Base-by-base conservation (phyloP, 2,888 invertebrate genomes). In the Philopedon plagiatum region DNA sequence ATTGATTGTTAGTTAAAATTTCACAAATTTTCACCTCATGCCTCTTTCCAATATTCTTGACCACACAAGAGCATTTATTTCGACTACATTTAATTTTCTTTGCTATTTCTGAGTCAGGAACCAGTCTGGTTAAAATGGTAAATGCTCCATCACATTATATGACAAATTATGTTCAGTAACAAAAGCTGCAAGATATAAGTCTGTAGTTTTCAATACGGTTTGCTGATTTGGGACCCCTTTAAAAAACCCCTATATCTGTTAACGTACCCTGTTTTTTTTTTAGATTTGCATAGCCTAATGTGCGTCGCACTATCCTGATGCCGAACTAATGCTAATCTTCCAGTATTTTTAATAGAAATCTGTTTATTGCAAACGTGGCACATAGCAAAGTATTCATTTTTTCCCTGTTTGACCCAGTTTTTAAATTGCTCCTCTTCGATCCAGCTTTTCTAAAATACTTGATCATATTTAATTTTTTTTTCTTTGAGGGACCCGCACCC, bases 21-120 rank as follows among this genome's bases (percentile, higher is more conserved):
- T 44, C 57, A 51, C 66, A 62, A 34, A 34, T 34, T 34, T 34
- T 9, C 11, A 7, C 34, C 41, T 46, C 26, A 62, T 65, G n/a
- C 46, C 26, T 66, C 29, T 66, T 66, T 41, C 74, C 75, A 26
- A 66, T 74, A 56, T 78, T 76, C 60, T 73, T 76, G 18, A 77
- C 73, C 37, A 78, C 70, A 54, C 57, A 56, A 11, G 76, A 74
- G 29, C 71, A 46, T 72, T 77, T 79, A 23, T 73, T 78, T 34
- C 77, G 73, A 37, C 70, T 63, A 54, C 74, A 77, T 56, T 70
- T 66, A 51, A 77, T 73, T 44, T 73, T 74, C 62, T 78, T 76
- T 1, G 73, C 76, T 21, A 76, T 74, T 37, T 78, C 74, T 9
- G 77, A 77, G 73, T 78, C 74, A 18, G 74, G 70, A 71, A 71